Percentiles rank a stretch among this genome's conserved stretches.
These are phyloP conservation scores for Spodoptera litura DNA, from an alignment of 1,140 invertebrate species.

Conservation along the genomic window DNA sequence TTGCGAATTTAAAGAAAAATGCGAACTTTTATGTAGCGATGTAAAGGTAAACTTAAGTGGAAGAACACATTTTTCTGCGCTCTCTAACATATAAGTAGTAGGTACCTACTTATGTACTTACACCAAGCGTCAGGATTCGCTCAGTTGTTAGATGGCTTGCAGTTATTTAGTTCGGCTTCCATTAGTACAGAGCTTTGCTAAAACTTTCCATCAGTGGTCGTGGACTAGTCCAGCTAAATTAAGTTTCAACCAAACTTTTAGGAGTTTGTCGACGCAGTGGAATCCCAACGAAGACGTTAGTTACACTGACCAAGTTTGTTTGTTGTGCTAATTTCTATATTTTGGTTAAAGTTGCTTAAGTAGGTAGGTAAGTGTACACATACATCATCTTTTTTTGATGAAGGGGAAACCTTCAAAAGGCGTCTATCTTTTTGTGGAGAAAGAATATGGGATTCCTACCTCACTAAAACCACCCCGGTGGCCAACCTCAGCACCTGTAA, in stretches of 20 bases:
- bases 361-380: too few relatives aligned
- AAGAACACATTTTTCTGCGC: background rate
- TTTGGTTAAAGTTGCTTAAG: background rate
- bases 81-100: background rate
- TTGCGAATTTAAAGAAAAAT: too few relatives aligned
- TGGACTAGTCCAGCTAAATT: conserved; percentile 65
- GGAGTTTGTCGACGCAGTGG: conserved; percentile 51
- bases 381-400: too few relatives aligned
- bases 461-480: too few relatives aligned
- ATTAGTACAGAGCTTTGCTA: conserved; percentile 59
- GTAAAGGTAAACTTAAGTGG: too few relatives aligned
- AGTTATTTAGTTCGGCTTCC: conserved; percentile 61
- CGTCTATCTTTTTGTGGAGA: too few relatives aligned
- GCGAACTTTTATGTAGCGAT: too few relatives aligned
- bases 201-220: conserved; percentile 64
- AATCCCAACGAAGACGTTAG: conserved; percentile 54
- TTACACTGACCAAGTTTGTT: conserved; percentile 49
- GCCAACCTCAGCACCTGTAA: too few relatives aligned
- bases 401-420: too few relatives aligned
- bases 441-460: too few relatives aligned
- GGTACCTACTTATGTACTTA: background rate
- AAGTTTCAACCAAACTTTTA: conserved; percentile 61
- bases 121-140: conserved; percentile 5
- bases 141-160: conserved; percentile 49
- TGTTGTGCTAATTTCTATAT: conserved; percentile 46